Base-by-base conservation (phyloP, 1,140 invertebrate species). In the Pseudomyrmex flavicornis region DNA sequence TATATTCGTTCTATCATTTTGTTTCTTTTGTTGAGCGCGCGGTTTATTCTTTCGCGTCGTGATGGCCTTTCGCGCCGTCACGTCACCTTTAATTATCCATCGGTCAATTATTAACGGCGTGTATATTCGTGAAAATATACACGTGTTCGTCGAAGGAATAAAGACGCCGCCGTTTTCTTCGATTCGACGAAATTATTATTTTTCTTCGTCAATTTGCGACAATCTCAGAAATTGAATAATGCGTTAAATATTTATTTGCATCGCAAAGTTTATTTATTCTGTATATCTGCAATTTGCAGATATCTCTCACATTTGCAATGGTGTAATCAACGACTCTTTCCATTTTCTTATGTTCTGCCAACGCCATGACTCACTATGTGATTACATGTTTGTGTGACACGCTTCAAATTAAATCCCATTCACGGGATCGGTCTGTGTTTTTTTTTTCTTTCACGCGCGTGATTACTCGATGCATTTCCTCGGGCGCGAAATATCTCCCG, bases 351-450 rank as follows among this genome's bases (percentile, higher is more conserved):
- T 15, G 54, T 69, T 58, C 44, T 61, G 52, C 26, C 35, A 69
- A 79, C 9, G 69, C 17, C 35, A 1, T 35, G 35, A 26, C 54
- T 54, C n/a, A 26, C 66, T 44, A 20, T 80, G 12, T 70, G 75
- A 79, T 79, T 79, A 70, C 20, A 7, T 7, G 54, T 61, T 15
- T 59, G 58, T 58, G 65, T 50, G 76, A 69, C 52, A 70, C 35
- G 44, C 65, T 58, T 10, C 66, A 8, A n/a, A 8, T 17, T 8
- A 35, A 35, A 35, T 9, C n/a, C 17, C 2, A 59, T 17, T 35
- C 35, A 35, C 35, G 35, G 17, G 17, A 35, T 35, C 5, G 35
- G 35, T 35, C 0, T 35, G 35, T 35, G 35, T 35, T 0, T 35
- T 35, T 5, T 8, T n/a, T 44, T 44, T 65, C 17, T 66, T 66